Conservation (phyloP, 1,140 invertebrate species). For the Macrocentrus cingulum region DNA sequence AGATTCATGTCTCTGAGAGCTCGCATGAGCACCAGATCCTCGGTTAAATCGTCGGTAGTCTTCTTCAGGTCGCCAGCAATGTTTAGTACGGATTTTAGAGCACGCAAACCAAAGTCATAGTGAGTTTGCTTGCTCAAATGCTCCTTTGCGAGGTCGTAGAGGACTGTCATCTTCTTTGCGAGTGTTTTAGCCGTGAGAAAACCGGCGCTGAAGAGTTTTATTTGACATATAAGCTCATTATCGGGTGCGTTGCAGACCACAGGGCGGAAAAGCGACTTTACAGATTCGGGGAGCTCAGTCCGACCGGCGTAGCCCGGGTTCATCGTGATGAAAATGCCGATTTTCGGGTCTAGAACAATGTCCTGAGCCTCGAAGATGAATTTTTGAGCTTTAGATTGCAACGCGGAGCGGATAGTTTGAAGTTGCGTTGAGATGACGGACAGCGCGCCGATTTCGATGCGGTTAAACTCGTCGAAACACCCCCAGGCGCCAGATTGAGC, state of each 20-base stretch:
- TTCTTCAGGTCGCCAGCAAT: slow-evolving; percentile 87
- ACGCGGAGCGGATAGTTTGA: slow-evolving; percentile 82
- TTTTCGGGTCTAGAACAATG: slow-evolving; percentile 78
- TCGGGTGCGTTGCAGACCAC: slow-evolving; percentile 89
- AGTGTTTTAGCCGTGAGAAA: slow-evolving; percentile 83
- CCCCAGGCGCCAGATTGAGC: slow-evolving; percentile 81
- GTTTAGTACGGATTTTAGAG: slow-evolving; percentile 82
- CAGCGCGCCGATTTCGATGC: slow-evolving; percentile 85
- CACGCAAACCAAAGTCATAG: slow-evolving; percentile 91
- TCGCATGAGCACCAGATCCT: slow-evolving; percentile 85
- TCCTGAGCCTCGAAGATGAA: slow-evolving; percentile 87
- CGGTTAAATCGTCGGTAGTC: slow-evolving; percentile 72
- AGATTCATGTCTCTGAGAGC: slow-evolving; percentile 88
- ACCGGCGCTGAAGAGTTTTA: slow-evolving; percentile 89
- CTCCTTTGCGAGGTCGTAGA: slow-evolving; percentile 81
- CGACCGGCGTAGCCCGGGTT: slow-evolving; percentile 89
- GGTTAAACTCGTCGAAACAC: slow-evolving; percentile 91
- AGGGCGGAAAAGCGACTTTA: slow-evolving; percentile 86
- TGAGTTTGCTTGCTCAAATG: slow-evolving; percentile 90
- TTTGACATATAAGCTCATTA: slow-evolving; percentile 86
- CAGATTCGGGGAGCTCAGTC: slow-evolving; percentile 86
- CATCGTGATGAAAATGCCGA: slow-evolving; percentile 93
- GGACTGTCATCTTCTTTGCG: slow-evolving; percentile 90
- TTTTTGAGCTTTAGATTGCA: slow-evolving; percentile 70
- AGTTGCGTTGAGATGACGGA: slow-evolving; percentile 90